Evolutionary conservation across 2,113 vertebrate genomes (phyloP).

Genomic region (Phyllostomus hastatus): DNA sequence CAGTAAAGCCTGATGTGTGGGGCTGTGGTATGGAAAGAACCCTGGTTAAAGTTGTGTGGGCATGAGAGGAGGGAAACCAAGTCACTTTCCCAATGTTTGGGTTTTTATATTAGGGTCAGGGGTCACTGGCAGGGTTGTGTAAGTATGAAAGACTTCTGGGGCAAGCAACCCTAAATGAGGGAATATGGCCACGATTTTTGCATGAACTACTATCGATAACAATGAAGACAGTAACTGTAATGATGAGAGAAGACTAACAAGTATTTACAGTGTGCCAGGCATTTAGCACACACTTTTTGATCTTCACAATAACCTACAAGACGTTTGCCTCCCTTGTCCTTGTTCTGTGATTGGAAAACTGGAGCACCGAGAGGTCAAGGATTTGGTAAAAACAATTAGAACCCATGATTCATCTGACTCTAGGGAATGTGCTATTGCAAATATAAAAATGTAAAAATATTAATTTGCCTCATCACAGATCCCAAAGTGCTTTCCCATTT

Average conservation of each 20-base stretch:
- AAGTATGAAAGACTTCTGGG: neutral
- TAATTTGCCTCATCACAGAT: neutral
- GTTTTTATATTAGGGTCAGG: neutral
- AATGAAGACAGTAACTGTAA: neutral
- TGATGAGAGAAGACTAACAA: neutral
- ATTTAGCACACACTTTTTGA: neutral
- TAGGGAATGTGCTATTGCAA: neutral
- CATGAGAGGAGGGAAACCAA: neutral
- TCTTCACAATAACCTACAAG: neutral
- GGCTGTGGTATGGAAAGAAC: neutral
- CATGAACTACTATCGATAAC: neutral
- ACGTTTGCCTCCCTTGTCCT: neutral
- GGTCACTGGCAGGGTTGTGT: neutral
- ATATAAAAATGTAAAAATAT: neutral
- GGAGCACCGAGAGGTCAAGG: neutral
- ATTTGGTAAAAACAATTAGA: neutral
- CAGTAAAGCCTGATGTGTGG: neutral
- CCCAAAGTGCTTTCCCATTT: neutral
- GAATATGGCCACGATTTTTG: rapidly evolving
- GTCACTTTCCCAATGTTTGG: neutral
- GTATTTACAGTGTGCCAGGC: neutral
- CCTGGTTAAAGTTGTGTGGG: neutral
- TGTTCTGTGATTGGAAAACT: neutral
- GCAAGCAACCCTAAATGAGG: neutral
- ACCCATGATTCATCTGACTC: neutral